A percentile compares a stretch with the other conserved stretches of the same genome.
These are phyloP conservation scores for Engystomops pustulosus DNA, from an alignment of 2,113 vertebrate species.

Conservation along the genomic window DNA sequence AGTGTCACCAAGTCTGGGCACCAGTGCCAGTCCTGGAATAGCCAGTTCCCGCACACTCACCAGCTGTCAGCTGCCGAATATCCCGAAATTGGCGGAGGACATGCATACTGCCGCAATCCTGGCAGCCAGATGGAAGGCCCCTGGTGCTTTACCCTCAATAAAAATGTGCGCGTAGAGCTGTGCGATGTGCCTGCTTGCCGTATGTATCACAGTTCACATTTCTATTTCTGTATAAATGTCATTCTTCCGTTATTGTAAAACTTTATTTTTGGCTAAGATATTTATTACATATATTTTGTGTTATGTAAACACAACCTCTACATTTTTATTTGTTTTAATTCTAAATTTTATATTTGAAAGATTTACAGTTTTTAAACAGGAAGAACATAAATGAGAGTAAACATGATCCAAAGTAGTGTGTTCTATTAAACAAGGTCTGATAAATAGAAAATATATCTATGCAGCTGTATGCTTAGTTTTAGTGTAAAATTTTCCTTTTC, in stretches of 20 bases:
- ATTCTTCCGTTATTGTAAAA: neutral
- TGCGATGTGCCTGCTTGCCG: constrained; percentile 93
- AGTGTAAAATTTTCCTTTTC: neutral
- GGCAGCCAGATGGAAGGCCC: constrained; percentile 93
- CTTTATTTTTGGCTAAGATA: neutral
- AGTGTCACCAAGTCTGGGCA: constrained; percentile 89
- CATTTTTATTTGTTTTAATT: too few species aligned
- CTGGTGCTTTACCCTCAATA: constrained; percentile 96
- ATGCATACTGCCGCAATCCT: constrained; percentile 94
- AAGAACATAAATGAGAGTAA: neutral
- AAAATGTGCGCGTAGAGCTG: constrained; percentile 87
- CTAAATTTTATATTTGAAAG: too few species aligned
- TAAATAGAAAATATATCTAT: neutral
- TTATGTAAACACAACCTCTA: too few species aligned
- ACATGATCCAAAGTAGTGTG: neutral
- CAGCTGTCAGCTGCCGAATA: constrained; percentile 80
- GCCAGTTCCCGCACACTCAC: constrained; percentile 90
- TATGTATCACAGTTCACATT: constrained; percentile 77
- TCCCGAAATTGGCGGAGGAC: constrained; percentile 87
- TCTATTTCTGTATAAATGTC: constrained; percentile 47
- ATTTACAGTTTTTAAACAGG: neutral
- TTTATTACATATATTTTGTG: neutral
- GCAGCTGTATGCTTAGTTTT: neutral
- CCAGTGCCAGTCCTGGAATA: constrained; percentile 88
- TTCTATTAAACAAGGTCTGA: neutral